These are phyloP conservation scores for Pterocles burchelli DNA, from an alignment of 2,113 vertebrate species.

Conservation along the genomic window DNA sequence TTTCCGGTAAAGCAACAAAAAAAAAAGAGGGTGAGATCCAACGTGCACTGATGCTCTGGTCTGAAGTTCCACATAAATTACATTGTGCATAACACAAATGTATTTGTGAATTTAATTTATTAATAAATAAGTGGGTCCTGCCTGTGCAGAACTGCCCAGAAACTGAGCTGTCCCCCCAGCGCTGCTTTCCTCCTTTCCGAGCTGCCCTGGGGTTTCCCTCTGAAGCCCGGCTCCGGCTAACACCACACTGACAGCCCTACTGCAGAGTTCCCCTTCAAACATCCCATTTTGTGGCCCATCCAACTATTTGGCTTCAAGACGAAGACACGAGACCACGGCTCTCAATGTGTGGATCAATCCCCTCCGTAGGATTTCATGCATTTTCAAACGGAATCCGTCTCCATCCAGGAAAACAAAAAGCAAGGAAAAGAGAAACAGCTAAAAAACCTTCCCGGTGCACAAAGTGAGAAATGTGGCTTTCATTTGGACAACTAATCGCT, in stretches of 20 bases:
- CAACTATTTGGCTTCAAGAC: neutral
- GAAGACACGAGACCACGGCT: accelerated
- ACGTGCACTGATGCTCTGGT: accelerated
- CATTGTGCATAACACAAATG: accelerated
- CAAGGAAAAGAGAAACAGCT: neutral
- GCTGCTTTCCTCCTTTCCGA: neutral
- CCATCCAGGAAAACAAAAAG: conserved; percentile 16
- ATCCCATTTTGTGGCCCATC: neutral
- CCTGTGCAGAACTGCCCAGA: neutral
- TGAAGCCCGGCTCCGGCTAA: accelerated
- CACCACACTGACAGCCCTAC: neutral
- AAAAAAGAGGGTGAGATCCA: neutral
- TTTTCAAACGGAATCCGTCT: neutral
- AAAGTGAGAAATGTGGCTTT: conserved; percentile 66
- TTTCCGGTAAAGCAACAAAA: neutral
- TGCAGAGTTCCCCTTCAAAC: neutral
- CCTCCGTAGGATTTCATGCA: neutral
- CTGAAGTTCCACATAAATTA: neutral
- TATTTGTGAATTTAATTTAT: neutral
- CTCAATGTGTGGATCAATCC: neutral
- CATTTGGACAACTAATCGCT: conserved; percentile 63
- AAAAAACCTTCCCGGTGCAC: neutral
- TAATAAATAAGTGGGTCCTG: neutral
- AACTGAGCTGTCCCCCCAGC: accelerated
- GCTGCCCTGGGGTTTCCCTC: neutral